These are phyloP conservation scores for Simalia tracyae DNA, from an alignment of 2,797 vertebrate genomes.

Conservation along the genomic window DNA sequence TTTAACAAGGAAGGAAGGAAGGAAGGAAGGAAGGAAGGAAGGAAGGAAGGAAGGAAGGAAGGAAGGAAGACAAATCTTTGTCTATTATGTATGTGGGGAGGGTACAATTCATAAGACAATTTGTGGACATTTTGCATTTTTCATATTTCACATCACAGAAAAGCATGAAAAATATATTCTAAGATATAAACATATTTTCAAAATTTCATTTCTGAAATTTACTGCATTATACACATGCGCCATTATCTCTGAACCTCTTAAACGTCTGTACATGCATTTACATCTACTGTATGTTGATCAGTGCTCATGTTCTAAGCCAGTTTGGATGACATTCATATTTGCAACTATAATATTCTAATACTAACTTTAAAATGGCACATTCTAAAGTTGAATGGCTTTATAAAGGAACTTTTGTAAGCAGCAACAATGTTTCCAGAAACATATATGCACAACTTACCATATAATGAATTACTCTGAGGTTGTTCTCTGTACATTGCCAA, in stretches of 20 bases:
- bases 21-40: no score
- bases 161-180: neutral
- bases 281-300: no score
- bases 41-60: no score
- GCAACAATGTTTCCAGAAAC: slow-evolving; percentile 29
- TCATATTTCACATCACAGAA: slow-evolving; percentile 5
- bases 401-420: slow-evolving; percentile 23
- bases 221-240: neutral
- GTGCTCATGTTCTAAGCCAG: neutral
- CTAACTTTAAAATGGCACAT: neutral
- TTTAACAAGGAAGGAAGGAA: no score
- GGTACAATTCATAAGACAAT: neutral
- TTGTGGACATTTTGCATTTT: neutral
- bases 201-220: slow-evolving; percentile 18
- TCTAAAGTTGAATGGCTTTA: neutral
- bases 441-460: slow-evolving; percentile 7
- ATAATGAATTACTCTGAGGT: slow-evolving; percentile 17
- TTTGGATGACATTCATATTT: neutral
- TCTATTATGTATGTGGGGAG: no score
- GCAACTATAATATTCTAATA: neutral
- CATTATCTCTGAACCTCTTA: neutral
- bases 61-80: no score
- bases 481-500: slow-evolving; percentile 22
- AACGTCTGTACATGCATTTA: neutral
- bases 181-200: slow-evolving; percentile 29